Evolutionary conservation across 2,113 vertebrate species (phyloP).

Genomic region (Gobio gobio): DNA sequence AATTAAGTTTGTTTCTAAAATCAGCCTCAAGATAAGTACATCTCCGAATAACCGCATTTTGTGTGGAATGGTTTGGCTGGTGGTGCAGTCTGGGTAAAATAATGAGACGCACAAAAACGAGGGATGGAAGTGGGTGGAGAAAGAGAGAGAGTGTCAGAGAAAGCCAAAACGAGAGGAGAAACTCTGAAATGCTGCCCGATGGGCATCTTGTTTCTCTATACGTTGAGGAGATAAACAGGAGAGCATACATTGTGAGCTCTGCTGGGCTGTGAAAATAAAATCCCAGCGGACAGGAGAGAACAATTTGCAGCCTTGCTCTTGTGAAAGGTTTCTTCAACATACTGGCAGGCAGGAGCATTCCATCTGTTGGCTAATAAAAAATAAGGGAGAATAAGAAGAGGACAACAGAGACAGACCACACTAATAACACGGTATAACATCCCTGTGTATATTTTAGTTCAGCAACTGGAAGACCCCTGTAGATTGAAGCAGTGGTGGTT

Average conservation of each 20-base stretch:
- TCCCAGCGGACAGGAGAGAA: slow-evolving; percentile 58
- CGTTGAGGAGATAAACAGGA: slow-evolving; percentile 33
- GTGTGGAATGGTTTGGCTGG: not conserved
- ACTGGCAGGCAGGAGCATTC: slow-evolving; percentile 57
- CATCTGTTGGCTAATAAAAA: slow-evolving; percentile 68
- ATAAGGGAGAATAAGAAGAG: slow-evolving; percentile 12
- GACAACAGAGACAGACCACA: slow-evolving; percentile 21
- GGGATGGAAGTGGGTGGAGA: slow-evolving; percentile 35
- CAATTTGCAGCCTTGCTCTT: slow-evolving; percentile 60
- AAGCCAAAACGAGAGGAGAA: slow-evolving; percentile 31
- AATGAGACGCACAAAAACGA: slow-evolving; percentile 33
- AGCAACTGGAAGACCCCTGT: not conserved
- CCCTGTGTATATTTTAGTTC: not conserved
- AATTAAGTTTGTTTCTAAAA: slow-evolving; percentile 50
- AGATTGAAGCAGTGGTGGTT: not conserved
- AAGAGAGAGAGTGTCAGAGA: slow-evolving; percentile 23
- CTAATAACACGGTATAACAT: not conserved
- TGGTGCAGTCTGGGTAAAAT: slow-evolving; percentile 29
- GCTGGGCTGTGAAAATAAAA: slow-evolving; percentile 53
- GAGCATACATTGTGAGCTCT: slow-evolving; percentile 43
- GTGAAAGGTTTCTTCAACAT: slow-evolving; percentile 62
- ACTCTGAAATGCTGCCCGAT: not conserved
- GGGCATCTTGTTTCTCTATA: slow-evolving; percentile 35
- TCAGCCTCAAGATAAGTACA: slow-evolving; percentile 16
- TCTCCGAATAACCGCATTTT: slow-evolving; percentile 34